A percentile compares a stretch with the other conserved stretches of the same genome.
Evolutionary conservation across 1,140 invertebrate genomes (phyloP).

Genomic region (Apis laboriosa): DNA sequence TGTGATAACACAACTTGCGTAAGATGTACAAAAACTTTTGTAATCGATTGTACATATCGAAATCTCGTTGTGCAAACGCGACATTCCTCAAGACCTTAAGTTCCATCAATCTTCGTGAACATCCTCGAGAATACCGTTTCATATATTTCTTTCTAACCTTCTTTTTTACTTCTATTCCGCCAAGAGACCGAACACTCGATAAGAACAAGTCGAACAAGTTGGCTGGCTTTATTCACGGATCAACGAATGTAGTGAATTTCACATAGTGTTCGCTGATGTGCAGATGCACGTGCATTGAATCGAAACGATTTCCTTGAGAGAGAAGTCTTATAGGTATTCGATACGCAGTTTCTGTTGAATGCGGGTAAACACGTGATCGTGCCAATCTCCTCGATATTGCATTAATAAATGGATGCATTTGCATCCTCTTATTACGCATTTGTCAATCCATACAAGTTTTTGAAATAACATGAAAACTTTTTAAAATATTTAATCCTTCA

Average conservation of each 20-base stretch:
- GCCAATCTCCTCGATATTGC: background rate
- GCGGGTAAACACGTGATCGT: background rate
- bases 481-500: background rate
- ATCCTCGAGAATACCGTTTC: background rate
- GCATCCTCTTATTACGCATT: background rate
- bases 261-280: background rate
- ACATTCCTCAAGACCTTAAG: background rate
- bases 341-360: conserved; percentile 23
- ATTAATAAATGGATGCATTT: background rate
- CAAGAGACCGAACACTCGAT: background rate
- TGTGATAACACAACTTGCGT: too few species aligned
- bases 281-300: conserved; percentile 29
- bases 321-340: conserved; percentile 20
- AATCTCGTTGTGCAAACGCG: background rate
- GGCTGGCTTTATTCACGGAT: conserved; percentile 40
- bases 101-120: background rate
- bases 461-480: too few species aligned
- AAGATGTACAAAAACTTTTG: too few species aligned
- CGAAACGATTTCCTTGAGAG: conserved; percentile 29
- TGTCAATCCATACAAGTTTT: background rate
- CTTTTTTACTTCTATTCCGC: background rate
- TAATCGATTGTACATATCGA: background rate
- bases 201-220: conserved; percentile 35
- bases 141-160: background rate
- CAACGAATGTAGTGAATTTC: conserved; percentile 34